These are phyloP conservation scores for Cebus imitator DNA, from an alignment of 2,113 vertebrate species.

Conservation along the genomic window DNA sequence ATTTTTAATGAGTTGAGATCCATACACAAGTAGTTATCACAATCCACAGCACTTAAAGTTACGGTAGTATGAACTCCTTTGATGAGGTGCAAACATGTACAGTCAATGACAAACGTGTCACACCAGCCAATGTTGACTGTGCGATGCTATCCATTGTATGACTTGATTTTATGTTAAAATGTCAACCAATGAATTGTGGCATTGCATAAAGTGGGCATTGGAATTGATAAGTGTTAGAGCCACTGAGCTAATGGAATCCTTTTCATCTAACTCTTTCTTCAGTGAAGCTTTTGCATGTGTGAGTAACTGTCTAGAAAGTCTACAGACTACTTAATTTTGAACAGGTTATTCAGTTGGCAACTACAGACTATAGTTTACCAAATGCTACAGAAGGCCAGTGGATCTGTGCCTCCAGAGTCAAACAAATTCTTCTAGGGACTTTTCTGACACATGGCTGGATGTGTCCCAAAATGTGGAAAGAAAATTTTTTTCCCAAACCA, in stretches of 20 bases:
- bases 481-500: not conserved
- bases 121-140: accelerated
- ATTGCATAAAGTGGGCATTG: accelerated
- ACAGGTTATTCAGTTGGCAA: accelerated
- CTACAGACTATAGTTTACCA: not conserved
- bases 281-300: not conserved
- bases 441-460: not conserved
- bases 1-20: not conserved
- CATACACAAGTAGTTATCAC: accelerated
- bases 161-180: too few species aligned
- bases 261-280: not conserved
- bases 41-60: not conserved
- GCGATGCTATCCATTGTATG: accelerated
- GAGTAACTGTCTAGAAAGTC: not conserved
- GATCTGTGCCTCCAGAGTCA: not conserved
- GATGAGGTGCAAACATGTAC: accelerated
- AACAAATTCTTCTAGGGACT: too few species aligned
- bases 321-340: not conserved
- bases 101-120: accelerated
- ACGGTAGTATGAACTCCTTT: accelerated
- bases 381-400: not conserved
- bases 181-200: not conserved
- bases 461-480: not conserved
- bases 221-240: not conserved
- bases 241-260: not conserved